Evolutionary conservation across 2,797 vertebrate species (phyloP), one percentile per base, ranked within the genome.

Genomic region (Spinibarbus caldwelli): DNA sequence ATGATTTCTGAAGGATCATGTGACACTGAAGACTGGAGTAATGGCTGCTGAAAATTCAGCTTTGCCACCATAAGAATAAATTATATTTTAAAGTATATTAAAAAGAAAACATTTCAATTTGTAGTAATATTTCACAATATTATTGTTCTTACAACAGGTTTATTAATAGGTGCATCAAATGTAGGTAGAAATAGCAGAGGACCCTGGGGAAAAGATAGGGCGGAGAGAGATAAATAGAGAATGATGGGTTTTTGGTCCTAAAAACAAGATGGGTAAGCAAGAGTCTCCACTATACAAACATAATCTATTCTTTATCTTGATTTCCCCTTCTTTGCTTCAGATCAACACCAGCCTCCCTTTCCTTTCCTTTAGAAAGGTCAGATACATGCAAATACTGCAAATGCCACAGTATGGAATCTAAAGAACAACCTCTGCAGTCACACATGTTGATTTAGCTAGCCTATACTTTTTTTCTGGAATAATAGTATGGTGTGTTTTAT

Each of bases 281-380:
- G 47, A 23, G 19, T 77, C 12, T n/a, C 49, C 47, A 77, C 34
- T 38, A 57, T n/a, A 77, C 49, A 77, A 77, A 57, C 49, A 49
- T 3, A 57, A n/a, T 10, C 23, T 59, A 10, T 77, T 54, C 73
- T 54, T 54, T 23, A 54, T 76, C 73, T 34, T 41, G 12, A 59
- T 57, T 41, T 23, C 34, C 34, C 23, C 2, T 17, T 29, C 34
- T 38, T 41, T 57, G 34, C 52, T 17, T 78, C 23, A 41, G 23
- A 41, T 59, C 34, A 77, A 57, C 3, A 36, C 2, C 34, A 43
- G n/a, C 34, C n/a, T 70, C 47, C 0, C 14, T 81, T 29, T 29
- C 68, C 41, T 45, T 79, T 73, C 10, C 38, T 73, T 83, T 47
- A 36, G 7, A 54, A 83, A 62, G 29, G 54, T 83, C 70, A 75